A percentile compares a stretch with the other conserved stretches of the same genome.
Conservation (phyloP, 2,797 vertebrate genomes). For the Rhynchonycteris naso region DNA sequence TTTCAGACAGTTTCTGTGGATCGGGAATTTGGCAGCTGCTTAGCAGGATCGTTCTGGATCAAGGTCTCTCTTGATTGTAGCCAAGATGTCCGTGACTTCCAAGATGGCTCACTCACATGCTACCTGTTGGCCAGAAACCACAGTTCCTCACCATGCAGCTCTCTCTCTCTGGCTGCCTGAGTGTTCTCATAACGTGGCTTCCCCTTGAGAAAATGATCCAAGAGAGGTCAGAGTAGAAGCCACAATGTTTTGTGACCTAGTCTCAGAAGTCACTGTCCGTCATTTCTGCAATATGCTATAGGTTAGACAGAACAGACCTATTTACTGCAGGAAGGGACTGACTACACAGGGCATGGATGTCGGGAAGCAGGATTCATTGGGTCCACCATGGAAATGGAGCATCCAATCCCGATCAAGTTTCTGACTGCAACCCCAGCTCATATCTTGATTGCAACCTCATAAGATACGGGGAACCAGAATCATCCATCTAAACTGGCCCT, state of each 20-base stretch:
- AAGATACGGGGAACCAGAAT: background rate
- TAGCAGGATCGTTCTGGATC: background rate
- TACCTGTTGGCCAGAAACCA: background rate
- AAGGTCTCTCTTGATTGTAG: background rate
- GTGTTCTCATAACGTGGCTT: background rate
- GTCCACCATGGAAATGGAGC: background rate
- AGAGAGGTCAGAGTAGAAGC: background rate
- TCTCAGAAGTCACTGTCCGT: background rate
- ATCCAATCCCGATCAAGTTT: background rate
- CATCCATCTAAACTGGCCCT: background rate
- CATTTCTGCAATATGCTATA: background rate
- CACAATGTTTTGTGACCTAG: background rate
- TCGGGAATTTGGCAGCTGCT: slow-evolving; percentile 5
- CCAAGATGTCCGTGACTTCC: background rate
- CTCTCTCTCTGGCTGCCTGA: background rate
- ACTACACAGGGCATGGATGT: background rate
- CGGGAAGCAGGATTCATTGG: background rate
- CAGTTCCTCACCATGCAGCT: background rate
- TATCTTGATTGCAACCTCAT: background rate
- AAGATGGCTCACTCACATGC: background rate
- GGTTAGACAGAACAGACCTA: background rate
- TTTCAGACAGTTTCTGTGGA: background rate
- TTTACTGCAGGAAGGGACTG: background rate
- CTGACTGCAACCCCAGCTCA: background rate
- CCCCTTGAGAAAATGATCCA: background rate